These are phyloP conservation scores for Helicoverpa zea DNA, from an alignment of 1,140 invertebrate genomes.

Conservation along the genomic window DNA sequence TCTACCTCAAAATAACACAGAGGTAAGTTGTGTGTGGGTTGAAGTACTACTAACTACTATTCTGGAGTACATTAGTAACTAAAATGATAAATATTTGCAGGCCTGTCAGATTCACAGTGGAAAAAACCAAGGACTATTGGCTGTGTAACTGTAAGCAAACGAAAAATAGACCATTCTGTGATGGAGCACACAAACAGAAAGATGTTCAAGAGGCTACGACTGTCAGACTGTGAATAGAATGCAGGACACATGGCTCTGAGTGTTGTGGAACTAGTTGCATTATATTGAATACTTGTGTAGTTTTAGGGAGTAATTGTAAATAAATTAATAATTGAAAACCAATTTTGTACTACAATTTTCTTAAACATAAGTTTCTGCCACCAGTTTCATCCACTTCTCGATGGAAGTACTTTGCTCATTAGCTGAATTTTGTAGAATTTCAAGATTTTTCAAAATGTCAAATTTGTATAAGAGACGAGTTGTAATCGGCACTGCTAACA, in stretches of 20 bases:
- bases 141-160: constrained; percentile 99
- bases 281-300: constrained; percentile 11
- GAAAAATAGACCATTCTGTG: constrained; percentile 97
- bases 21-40: constrained; percentile 75
- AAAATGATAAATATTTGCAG: constrained; percentile 76
- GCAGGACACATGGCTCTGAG: no score
- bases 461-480: no score
- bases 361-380: background rate
- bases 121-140: constrained; percentile 98
- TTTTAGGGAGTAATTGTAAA: background rate
- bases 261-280: background rate
- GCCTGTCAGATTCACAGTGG: constrained; percentile 94
- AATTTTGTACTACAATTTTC: background rate
- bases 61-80: background rate
- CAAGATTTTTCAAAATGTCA: no score
- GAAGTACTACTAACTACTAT: background rate
- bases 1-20: constrained; percentile 90
- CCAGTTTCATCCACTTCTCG: no score
- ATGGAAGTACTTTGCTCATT: no score
- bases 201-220: constrained; percentile 88
- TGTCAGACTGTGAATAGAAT: constrained; percentile 62
- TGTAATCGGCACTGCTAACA: no score
- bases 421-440: no score
- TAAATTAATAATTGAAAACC: constrained; percentile 3
- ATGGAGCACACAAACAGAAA: constrained; percentile 95